Percentiles rank a stretch among this genome's conserved stretches.
Conservation (phyloP, 2,113 vertebrate species). For the Thalassarche chlororhynchos region DNA sequence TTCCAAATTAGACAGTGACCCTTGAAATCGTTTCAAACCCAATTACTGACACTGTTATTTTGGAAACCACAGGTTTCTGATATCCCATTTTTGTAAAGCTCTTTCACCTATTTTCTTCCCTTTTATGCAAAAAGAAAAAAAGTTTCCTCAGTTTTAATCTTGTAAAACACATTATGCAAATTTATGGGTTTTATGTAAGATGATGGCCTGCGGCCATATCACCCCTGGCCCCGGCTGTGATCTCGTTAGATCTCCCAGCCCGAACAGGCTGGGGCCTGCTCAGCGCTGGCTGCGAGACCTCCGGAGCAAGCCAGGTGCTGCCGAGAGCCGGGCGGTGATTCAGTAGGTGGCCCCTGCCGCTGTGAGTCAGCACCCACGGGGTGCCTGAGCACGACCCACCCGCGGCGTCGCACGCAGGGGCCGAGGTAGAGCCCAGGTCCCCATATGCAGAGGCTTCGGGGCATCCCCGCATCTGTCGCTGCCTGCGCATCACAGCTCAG, state of each 20-base stretch:
- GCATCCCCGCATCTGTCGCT: rapidly evolving
- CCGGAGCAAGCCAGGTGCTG: neutral
- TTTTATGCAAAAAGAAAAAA: neutral
- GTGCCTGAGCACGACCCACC: neutral
- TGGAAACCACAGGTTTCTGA: neutral
- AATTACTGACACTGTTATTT: neutral
- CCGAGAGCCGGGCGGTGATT: neutral
- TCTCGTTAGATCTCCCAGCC: neutral
- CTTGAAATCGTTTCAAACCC: neutral
- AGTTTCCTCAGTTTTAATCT: neutral
- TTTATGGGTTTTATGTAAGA: neutral
- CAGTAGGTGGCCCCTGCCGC: neutral
- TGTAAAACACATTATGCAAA: slow-evolving; percentile 25
- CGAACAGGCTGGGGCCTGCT: neutral
- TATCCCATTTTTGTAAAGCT: neutral
- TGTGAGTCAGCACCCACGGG: neutral
- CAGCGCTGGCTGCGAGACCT: neutral
- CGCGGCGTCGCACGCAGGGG: rapidly evolving
- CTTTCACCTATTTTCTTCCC: neutral
- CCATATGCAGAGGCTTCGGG: rapidly evolving
- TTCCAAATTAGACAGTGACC: neutral
- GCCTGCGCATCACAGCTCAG: rapidly evolving
- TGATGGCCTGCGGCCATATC: neutral
- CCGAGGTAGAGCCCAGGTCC: rapidly evolving
- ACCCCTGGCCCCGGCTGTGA: neutral